phyloP scores from a whole-genome alignment of 2,797 vertebrate genomes.

The Novumbra hubbsi region DNA sequence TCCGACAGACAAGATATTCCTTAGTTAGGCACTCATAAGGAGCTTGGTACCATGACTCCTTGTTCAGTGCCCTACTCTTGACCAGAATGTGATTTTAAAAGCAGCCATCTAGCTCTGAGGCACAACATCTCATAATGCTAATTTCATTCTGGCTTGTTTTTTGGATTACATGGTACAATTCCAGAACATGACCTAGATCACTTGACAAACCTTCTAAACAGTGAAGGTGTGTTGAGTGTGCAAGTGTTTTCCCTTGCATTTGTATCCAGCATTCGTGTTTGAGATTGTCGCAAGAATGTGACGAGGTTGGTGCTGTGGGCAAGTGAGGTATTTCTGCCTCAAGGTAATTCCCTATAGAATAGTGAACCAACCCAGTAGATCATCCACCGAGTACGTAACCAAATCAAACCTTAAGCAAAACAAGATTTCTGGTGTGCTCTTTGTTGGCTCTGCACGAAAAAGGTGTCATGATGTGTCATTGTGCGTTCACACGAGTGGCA shows the following conservation, averaged over 20 bases:
- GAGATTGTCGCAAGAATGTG: background rate
- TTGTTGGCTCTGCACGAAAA: background rate
- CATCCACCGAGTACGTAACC: background rate
- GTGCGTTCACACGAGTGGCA: background rate
- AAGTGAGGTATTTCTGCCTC: slow-evolving; percentile 2
- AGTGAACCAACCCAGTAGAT: slow-evolving; percentile 5
- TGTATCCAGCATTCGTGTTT: background rate
- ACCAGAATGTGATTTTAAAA: background rate
- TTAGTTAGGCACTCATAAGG: background rate
- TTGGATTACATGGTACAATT: background rate
- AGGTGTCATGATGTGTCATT: background rate
- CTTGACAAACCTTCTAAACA: background rate
- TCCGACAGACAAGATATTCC: background rate
- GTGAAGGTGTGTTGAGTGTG: background rate
- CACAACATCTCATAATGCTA: background rate
- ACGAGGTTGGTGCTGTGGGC: background rate
- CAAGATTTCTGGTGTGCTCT: background rate
- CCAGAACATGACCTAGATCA: background rate
- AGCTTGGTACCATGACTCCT: background rate
- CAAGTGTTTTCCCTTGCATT: background rate
- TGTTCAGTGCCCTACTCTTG: background rate
- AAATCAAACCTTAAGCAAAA: slow-evolving; percentile 4
- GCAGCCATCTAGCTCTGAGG: background rate
- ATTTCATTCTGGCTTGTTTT: background rate
- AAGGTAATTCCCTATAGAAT: background rate